Percentiles rank a stretch among this genome's conserved stretches.
Evolutionary conservation across 2,888 invertebrate species (phyloP).

Genomic region (Seira musarum): DNA sequence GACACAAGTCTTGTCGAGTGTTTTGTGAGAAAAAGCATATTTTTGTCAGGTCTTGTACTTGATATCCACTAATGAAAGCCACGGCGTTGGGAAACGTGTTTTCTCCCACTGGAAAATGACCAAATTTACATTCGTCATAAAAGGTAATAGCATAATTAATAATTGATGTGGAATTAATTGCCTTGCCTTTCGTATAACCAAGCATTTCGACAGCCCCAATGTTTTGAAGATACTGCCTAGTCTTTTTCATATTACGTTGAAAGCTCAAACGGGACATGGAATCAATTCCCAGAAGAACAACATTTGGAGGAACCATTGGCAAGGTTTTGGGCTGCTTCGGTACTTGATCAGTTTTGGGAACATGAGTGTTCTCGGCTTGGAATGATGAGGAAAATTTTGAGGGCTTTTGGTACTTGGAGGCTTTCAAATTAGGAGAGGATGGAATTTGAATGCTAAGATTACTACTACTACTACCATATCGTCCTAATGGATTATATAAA

Average conservation of each 20-base stretch:
- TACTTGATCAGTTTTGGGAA: too few species aligned
- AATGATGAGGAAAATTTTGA: too few species aligned
- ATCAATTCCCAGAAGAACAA: conserved; percentile 83
- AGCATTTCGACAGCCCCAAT: conserved; percentile 81
- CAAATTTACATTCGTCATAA: background rate
- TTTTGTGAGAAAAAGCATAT: conserved; percentile 67
- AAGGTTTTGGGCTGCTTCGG: too few species aligned
- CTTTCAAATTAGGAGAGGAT: too few species aligned
- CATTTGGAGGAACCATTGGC: conserved; percentile 54
- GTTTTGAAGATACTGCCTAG: conserved; percentile 79
- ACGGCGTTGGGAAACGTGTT: conserved; percentile 93
- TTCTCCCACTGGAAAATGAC: conserved; percentile 76
- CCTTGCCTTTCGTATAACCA: conserved; percentile 77
- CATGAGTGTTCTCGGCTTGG: too few species aligned
- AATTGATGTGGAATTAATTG: background rate
- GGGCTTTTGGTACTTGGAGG: too few species aligned
- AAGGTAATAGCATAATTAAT: background rate
- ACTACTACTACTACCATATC: background rate
- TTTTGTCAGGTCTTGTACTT: conserved; percentile 67
- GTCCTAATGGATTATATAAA: background rate
- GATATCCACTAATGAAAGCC: conserved; percentile 83
- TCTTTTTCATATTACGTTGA: conserved; percentile 83
- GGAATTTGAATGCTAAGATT: background rate
- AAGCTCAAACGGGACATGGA: conserved; percentile 88
- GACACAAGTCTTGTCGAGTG: conserved; percentile 76